Conservation (phyloP, 2,888 invertebrate species). For the Trichacis sp. region DNA sequence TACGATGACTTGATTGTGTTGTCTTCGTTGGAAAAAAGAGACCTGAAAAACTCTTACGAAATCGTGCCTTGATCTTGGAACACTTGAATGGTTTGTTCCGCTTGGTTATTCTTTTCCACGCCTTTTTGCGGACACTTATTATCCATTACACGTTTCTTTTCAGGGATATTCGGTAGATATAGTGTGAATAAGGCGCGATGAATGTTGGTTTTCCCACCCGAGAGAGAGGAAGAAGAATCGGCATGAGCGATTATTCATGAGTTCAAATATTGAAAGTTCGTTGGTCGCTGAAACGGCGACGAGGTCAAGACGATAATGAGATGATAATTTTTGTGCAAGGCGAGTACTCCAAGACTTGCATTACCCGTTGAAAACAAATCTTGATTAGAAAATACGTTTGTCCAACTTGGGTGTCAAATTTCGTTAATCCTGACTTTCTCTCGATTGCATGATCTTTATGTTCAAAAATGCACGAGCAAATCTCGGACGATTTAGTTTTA, state of each 20-base stretch:
- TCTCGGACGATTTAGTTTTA: no score
- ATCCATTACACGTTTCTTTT: background rate
- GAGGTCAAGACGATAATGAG: background rate
- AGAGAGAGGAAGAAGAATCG: background rate
- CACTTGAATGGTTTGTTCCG: conserved; percentile 2
- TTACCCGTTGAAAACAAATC: background rate
- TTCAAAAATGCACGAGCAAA: conserved; percentile 9
- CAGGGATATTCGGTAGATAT: no score
- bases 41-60: background rate
- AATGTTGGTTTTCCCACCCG: background rate
- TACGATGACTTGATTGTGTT: background rate
- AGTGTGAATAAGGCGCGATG: background rate
- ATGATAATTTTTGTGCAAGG: background rate
- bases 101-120: background rate
- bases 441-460: conserved; percentile 17
- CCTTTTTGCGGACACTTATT: background rate
- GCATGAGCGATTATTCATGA: background rate
- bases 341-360: background rate
- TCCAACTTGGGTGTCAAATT: conserved; percentile 21
- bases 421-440: conserved; percentile 36
- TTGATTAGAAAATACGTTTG: conserved; percentile 11
- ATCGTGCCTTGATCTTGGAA: conserved; percentile 1
- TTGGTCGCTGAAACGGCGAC: background rate
- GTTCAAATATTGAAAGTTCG: conserved; percentile 1
- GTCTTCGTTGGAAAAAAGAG: background rate